phyloP scores from a whole-genome alignment of 2,113 vertebrate genomes.

The Nycticebus coucang region DNA sequence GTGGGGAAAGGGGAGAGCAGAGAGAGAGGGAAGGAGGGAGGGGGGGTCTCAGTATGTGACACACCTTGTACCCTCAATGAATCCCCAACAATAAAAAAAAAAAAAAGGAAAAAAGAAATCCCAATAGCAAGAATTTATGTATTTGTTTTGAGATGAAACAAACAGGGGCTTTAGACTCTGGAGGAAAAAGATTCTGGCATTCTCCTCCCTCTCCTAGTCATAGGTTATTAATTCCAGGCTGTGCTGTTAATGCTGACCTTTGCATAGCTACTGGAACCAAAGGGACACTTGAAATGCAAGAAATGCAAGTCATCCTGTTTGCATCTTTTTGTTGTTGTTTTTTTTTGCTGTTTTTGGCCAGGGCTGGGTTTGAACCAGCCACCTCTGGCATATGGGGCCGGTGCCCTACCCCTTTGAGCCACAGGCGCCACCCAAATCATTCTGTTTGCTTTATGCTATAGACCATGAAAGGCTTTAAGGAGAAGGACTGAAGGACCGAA shows the following conservation, averaged over 20 bases:
- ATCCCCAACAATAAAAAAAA: too few relatives aligned
- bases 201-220: neutral
- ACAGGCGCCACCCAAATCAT: neutral
- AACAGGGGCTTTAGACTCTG: neutral
- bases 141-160: neutral
- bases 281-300: neutral
- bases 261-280: neutral
- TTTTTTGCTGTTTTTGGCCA: too few relatives aligned
- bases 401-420: too few relatives aligned
- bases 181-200: neutral
- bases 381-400: too few relatives aligned
- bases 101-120: neutral
- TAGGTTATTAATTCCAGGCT: neutral
- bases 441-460: neutral
- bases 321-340: neutral
- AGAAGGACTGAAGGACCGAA: neutral
- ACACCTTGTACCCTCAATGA: too few relatives aligned
- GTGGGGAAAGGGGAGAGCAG: too few relatives aligned
- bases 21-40: too few relatives aligned
- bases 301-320: conserved; percentile 26
- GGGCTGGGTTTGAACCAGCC: too few relatives aligned
- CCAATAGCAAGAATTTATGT: accelerated
- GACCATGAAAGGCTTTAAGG: neutral
- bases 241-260: neutral
- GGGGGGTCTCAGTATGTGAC: too few relatives aligned